A percentile compares a stretch with the other conserved stretches of the same genome.
phyloP scores from a whole-genome alignment of 2,888 invertebrate species.

The Ennomos quercinarius region DNA sequence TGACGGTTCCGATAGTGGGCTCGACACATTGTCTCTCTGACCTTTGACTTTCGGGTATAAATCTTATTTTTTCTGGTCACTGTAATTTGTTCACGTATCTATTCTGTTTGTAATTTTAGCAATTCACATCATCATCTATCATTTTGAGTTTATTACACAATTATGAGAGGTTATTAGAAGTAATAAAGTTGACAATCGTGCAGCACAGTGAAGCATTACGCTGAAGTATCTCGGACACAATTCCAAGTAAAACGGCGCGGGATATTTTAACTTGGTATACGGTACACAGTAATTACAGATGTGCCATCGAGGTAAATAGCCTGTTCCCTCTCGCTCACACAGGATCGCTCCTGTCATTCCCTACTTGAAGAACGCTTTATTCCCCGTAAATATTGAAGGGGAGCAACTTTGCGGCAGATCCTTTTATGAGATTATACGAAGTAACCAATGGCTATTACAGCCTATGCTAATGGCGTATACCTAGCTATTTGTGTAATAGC shows the following conservation, averaged over 20 bases:
- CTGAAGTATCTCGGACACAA: slow-evolving; percentile 52
- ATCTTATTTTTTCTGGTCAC: slow-evolving; percentile 21
- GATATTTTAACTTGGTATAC: slow-evolving; percentile 74
- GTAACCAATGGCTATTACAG: slow-evolving; percentile 59
- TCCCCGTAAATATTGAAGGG: slow-evolving; percentile 63
- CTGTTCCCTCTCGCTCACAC: slow-evolving; percentile 58
- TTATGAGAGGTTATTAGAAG: slow-evolving; percentile 37
- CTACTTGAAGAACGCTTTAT: slow-evolving; percentile 68
- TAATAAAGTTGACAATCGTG: slow-evolving; percentile 56
- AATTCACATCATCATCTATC: slow-evolving; percentile 12
- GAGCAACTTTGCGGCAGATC: slow-evolving; percentile 55
- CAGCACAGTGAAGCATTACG: slow-evolving; percentile 55
- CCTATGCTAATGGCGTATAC: slow-evolving; percentile 64
- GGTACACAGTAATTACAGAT: slow-evolving; percentile 79
- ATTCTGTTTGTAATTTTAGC: slow-evolving; percentile 16
- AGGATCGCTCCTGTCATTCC: slow-evolving; percentile 69
- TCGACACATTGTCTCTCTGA: slow-evolving; percentile 36
- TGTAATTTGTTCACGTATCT: slow-evolving; percentile 25
- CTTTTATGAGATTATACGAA: slow-evolving; percentile 60
- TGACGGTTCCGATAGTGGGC: slow-evolving; percentile 49
- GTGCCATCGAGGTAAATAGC: slow-evolving; percentile 78
- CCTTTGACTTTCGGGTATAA: slow-evolving; percentile 38
- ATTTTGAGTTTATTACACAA: background rate
- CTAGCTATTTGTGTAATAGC: slow-evolving; percentile 62
- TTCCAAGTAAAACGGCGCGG: slow-evolving; percentile 68